A percentile compares a stretch with the other conserved stretches of the same genome.
phyloP scores from a whole-genome alignment of 2,113 vertebrate species.

The Arvicanthis niloticus region DNA sequence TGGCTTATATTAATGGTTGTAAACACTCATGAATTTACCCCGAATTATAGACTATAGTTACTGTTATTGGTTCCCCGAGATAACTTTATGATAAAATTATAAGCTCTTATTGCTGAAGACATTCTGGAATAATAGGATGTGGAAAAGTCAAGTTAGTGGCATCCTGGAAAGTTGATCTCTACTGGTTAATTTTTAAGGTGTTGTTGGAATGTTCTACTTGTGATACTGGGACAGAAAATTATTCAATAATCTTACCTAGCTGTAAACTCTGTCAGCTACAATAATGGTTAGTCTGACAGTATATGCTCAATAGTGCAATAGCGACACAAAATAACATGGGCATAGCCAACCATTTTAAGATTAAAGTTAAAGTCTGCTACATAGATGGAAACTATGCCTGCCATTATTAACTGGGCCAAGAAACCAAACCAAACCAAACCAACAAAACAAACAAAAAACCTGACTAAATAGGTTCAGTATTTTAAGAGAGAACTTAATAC shows the following conservation, averaged over 20 bases:
- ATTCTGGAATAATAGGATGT: not conserved
- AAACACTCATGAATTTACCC: not conserved
- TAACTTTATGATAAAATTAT: not conserved
- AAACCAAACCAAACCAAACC: too few relatives aligned
- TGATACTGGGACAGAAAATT: not conserved
- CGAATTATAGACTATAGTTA: not conserved
- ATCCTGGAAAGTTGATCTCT: not conserved
- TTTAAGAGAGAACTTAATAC: not conserved
- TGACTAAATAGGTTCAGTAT: not conserved
- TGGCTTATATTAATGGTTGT: not conserved
- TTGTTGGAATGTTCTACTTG: not conserved
- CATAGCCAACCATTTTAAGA: not conserved
- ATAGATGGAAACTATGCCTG: not conserved
- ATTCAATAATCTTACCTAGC: not conserved
- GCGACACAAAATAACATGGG: not conserved
- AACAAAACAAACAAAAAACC: not conserved
- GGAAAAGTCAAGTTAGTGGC: not conserved
- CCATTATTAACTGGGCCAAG: not conserved
- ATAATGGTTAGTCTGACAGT: not conserved
- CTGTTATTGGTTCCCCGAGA: not conserved
- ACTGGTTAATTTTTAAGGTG: not conserved
- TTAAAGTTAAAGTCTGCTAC: not conserved
- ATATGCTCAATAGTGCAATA: too few relatives aligned
- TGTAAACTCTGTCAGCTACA: not conserved
- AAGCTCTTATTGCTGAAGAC: not conserved